phyloP scores from a whole-genome alignment of 2,797 vertebrate genomes.

The Sparidentex hasta region DNA sequence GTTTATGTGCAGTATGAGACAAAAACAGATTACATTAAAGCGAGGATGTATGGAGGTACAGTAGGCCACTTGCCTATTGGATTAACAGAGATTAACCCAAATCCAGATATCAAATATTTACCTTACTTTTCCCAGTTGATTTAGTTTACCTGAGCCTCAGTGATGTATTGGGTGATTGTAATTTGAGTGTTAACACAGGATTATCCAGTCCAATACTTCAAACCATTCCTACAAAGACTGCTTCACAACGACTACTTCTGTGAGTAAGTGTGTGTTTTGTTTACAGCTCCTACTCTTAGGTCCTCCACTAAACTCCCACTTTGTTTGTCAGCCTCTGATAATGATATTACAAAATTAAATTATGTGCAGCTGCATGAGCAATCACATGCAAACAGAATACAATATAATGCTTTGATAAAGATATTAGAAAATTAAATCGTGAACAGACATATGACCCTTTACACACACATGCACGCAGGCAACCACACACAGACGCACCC shows the following conservation, averaged over 20 bases:
- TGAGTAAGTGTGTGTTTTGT: background rate
- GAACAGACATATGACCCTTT: conserved; percentile 29
- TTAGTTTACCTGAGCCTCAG: conserved; percentile 26
- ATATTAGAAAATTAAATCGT: conserved; percentile 50
- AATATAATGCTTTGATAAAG: conserved; percentile 52
- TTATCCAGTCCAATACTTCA: conserved; percentile 31
- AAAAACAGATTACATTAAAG: background rate
- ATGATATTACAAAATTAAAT: conserved; percentile 64
- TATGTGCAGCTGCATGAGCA: conserved; percentile 47
- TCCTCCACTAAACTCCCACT: background rate
- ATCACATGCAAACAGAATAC: conserved; percentile 54
- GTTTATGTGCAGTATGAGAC: background rate
- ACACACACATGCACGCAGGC: background rate
- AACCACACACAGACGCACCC: background rate
- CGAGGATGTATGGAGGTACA: background rate
- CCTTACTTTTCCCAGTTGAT: conserved; percentile 34
- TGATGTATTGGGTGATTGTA: conserved; percentile 38
- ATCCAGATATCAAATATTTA: conserved; percentile 54
- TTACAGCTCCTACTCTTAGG: background rate
- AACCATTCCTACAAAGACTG: conserved; percentile 25
- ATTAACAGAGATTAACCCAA: conserved; percentile 27
- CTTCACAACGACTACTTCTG: conserved; percentile 7
- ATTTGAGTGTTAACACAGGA: conserved; percentile 33
- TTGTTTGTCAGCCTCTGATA: conserved; percentile 35
- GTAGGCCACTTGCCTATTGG: background rate